These are phyloP conservation scores for Chelon labrosus DNA, from an alignment of 2,797 vertebrate species.

Conservation along the genomic window DNA sequence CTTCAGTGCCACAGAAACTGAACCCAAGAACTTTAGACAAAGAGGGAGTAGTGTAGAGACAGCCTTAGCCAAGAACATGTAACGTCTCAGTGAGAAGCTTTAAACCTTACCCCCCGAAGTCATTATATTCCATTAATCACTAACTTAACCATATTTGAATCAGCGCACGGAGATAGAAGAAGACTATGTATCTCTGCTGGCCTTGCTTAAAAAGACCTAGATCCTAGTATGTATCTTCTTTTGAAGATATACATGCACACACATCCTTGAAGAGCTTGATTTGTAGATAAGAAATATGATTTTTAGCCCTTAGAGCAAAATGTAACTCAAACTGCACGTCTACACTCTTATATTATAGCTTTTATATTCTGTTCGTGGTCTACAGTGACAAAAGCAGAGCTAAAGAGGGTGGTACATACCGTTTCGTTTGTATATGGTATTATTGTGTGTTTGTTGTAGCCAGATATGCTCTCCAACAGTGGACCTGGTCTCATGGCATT, in stretches of 20 bases:
- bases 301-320: conserved; percentile 47
- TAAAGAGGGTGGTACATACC: neutral
- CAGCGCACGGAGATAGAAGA: conserved; percentile 15
- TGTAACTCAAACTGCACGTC: conserved; percentile 33
- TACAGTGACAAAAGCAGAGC: neutral
- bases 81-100: conserved; percentile 33
- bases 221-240: conserved; percentile 26
- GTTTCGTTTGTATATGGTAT: neutral
- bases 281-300: conserved; percentile 40
- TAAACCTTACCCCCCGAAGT: conserved; percentile 30
- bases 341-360: conserved; percentile 6
- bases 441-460: no score
- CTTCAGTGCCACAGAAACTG: conserved; percentile 14
- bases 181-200: conserved; percentile 42
- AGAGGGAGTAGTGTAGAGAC: conserved; percentile 11
- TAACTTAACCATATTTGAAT: conserved; percentile 52
- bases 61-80: conserved; percentile 10
- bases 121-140: conserved; percentile 59
- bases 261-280: conserved; percentile 47
- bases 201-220: conserved; percentile 45
- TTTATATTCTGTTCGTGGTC: neutral
- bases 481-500: conserved; percentile 6
- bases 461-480: conserved; percentile 8
- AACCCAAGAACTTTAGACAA: conserved; percentile 16
- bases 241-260: conserved; percentile 28